Conservation (phyloP, 2,888 invertebrate species). For the Notodonta ziczac region DNA sequence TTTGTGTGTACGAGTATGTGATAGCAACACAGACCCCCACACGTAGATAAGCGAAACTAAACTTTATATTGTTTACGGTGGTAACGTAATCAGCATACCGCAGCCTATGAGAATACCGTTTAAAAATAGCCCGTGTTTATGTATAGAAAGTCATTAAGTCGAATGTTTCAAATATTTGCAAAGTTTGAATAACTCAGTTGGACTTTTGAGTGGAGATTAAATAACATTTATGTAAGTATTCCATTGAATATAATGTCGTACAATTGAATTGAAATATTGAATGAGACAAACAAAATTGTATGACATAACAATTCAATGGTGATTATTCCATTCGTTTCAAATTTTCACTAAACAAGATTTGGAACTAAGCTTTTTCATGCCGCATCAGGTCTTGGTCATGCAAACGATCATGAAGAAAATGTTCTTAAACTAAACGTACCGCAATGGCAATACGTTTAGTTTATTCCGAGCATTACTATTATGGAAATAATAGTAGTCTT, state of each 20-base stretch:
- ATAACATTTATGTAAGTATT: neutral
- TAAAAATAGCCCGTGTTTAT: conserved; percentile 2
- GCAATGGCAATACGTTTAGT: too few species aligned
- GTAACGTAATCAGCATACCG: conserved; percentile 2
- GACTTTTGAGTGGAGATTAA: neutral
- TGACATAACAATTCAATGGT: too few species aligned
- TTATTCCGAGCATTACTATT: too few species aligned
- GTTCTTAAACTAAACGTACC: too few species aligned
- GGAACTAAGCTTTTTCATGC: too few species aligned
- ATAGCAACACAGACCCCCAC: too few species aligned
- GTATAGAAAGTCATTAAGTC: conserved; percentile 6
- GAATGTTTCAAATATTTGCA: conserved; percentile 5
- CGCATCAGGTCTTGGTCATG: too few species aligned
- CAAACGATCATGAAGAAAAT: too few species aligned
- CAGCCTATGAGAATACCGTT: neutral
- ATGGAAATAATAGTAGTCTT: too few species aligned
- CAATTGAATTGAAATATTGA: neutral
- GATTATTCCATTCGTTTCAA: too few species aligned
- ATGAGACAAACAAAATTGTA: neutral
- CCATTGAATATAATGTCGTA: neutral
- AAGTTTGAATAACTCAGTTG: neutral
- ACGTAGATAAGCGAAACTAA: neutral
- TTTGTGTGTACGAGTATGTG: too few species aligned
- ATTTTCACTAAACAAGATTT: too few species aligned
- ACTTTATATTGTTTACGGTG: conserved; percentile 2